These are phyloP conservation scores for Brachionus calyciflorus DNA, from an alignment of 1,140 invertebrate species.

Conservation along the genomic window DNA sequence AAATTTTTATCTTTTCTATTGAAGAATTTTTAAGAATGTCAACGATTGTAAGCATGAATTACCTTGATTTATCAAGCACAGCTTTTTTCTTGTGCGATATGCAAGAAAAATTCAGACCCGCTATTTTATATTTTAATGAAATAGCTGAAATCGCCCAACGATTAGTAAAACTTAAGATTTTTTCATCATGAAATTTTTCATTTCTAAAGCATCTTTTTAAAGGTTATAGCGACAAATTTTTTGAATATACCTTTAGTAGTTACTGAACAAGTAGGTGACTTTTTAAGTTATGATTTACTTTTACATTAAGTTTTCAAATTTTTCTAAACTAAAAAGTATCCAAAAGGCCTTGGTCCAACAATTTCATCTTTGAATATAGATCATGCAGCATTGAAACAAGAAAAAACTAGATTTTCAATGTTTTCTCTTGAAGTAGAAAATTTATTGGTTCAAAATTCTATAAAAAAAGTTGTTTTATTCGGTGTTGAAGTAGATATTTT, in stretches of 20 bases:
- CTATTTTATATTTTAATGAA: conserved; percentile 72
- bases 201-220: background rate
- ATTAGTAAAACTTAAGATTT: conserved; percentile 64
- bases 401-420: conserved; percentile 84
- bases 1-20: too few relatives aligned
- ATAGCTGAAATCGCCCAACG: conserved; percentile 72
- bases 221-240: conserved; percentile 65
- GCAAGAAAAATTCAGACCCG: conserved; percentile 73
- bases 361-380: conserved; percentile 68
- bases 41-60: background rate
- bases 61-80: background rate
- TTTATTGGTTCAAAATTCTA: conserved; percentile 51
- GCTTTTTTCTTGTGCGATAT: conserved; percentile 78
- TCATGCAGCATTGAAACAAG: conserved; percentile 59
- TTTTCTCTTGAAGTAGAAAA: conserved; percentile 69
- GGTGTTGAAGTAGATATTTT: conserved; percentile 5
- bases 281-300: background rate
- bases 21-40: background rate
- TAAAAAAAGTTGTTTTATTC: conserved; percentile 14
- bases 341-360: conserved; percentile 72
- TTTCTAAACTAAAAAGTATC: conserved; percentile 61
- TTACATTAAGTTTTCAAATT: background rate
- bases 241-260: conserved; percentile 76
- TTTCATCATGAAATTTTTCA: background rate
- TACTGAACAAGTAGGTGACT: conserved; percentile 73